Conservation (phyloP, 2,888 invertebrate species). For the Drosophila putrida region DNA sequence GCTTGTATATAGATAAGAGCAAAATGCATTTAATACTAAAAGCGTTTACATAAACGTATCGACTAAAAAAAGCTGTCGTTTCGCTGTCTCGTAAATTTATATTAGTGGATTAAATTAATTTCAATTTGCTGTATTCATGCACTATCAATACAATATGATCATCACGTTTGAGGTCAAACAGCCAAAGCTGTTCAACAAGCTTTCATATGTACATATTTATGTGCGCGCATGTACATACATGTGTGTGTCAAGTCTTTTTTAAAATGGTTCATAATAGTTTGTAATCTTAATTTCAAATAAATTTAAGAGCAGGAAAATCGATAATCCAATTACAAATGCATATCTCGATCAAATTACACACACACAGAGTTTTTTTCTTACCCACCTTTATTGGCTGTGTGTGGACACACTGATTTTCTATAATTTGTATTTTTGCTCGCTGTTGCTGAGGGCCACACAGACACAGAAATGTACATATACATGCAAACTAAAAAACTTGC, state of each 20-base stretch:
- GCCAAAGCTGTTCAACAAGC: conserved; percentile 22
- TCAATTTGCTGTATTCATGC: conserved; percentile 3
- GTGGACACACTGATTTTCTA: conserved; percentile 56
- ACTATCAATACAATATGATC: conserved; percentile 27
- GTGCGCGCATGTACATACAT: background rate
- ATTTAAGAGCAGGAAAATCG: conserved; percentile 10
- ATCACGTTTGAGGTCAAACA: conserved; percentile 54
- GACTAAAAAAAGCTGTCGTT: background rate
- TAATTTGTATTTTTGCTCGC: conserved; percentile 55
- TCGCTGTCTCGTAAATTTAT: background rate
- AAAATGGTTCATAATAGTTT: conserved; percentile 10
- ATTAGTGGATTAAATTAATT: background rate
- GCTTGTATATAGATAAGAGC: conserved; percentile 29
- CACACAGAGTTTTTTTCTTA: conserved; percentile 21
- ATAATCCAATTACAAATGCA: conserved; percentile 38
- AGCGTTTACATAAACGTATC: conserved; percentile 1
- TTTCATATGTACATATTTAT: background rate
- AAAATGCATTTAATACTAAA: conserved; percentile 6
- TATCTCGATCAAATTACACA: conserved; percentile 35
- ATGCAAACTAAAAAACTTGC: conserved; percentile 56
- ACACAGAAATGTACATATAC: conserved; percentile 9
- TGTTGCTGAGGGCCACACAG: conserved; percentile 66
- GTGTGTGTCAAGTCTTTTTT: background rate
- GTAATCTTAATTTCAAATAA: background rate
- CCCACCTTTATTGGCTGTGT: conserved; percentile 40